Evolutionary conservation across 2,113 vertebrate genomes (phyloP), one percentile per base, ranked within the genome.

Genomic region (Apteryx owenii): DNA sequence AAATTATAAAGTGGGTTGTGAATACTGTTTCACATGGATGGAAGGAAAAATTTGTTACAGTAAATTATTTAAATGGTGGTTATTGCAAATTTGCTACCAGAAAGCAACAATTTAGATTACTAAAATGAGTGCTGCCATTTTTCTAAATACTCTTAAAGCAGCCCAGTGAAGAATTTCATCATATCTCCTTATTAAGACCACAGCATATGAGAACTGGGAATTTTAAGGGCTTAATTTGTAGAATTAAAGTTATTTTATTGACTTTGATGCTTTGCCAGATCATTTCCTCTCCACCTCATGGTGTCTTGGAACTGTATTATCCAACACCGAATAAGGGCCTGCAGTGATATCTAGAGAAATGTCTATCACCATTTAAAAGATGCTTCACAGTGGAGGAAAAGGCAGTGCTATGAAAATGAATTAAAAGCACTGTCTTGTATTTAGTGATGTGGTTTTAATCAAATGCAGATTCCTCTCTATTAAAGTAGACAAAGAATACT

Each of bases 161-260:
- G 72, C 93, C 94, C 96, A 88, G 85, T 94, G 94, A 96, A 96
- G 58, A 92, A 73, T 89, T 77, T 61, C 26, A 61, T 92, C 73
- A 73, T 96, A 93, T 95, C 93, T 66, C 21, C 95, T 96, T 76
- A 89, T 80, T 86, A 82, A 92, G 87, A 89, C 88, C 64, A 65
- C 94, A 95, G 85, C 88, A 80, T 93, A 92, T 77, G 79, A 97
- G 46, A 88, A 56, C 25, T 95, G 85, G 97, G 89, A 96, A 70
- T 96, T 96, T 95, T 95, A 98, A 98, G 97, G 98, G 97, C 97
- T 98, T 97, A 92, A 95, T 97, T 97, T 96, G 64, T 97, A 95
- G 93, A 95, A 58, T 91, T 94, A 64, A 95, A 72, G 76, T 97
- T 97, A 68, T 94, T 96, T 96, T 77, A 64, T 93, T 97, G 95